Evolutionary conservation across 2,113 vertebrate species (phyloP).

Genomic region (Leucosticte australis): DNA sequence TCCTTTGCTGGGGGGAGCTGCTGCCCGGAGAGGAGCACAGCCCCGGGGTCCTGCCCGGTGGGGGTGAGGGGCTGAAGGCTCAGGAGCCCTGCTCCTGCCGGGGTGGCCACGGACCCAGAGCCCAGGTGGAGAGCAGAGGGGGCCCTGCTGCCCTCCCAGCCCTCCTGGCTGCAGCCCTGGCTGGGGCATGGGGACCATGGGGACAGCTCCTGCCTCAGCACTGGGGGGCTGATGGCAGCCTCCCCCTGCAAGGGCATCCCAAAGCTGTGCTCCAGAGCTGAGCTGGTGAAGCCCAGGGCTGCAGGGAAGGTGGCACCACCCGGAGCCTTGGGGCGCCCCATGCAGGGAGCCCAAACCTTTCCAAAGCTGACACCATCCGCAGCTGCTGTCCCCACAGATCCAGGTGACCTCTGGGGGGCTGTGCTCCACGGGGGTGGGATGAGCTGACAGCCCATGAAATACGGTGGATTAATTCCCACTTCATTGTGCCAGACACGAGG

Average conservation of each 20-base stretch:
- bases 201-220: neutral
- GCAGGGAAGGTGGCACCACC: rapidly evolving
- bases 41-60: rapidly evolving
- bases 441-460: slow-evolving; percentile 20
- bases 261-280: rapidly evolving
- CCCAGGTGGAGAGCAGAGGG: rapidly evolving
- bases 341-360: neutral
- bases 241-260: neutral
- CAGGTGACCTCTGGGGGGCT: neutral
- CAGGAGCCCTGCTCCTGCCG: rapidly evolving
- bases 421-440: neutral
- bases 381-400: neutral
- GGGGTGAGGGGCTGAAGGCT: neutral
- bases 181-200: no score
- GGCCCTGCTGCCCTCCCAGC: neutral
- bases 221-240: neutral
- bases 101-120: rapidly evolving
- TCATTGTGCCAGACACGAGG: neutral
- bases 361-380: neutral
- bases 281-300: neutral
- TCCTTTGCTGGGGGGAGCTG: neutral
- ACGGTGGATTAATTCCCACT: slow-evolving; percentile 10
- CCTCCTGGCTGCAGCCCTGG: neutral
- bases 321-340: neutral
- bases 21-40: rapidly evolving